Percentiles rank a stretch among this genome's conserved stretches.
Evolutionary conservation across 2,797 vertebrate genomes (phyloP).

Genomic region (Sorex maritimensis): DNA sequence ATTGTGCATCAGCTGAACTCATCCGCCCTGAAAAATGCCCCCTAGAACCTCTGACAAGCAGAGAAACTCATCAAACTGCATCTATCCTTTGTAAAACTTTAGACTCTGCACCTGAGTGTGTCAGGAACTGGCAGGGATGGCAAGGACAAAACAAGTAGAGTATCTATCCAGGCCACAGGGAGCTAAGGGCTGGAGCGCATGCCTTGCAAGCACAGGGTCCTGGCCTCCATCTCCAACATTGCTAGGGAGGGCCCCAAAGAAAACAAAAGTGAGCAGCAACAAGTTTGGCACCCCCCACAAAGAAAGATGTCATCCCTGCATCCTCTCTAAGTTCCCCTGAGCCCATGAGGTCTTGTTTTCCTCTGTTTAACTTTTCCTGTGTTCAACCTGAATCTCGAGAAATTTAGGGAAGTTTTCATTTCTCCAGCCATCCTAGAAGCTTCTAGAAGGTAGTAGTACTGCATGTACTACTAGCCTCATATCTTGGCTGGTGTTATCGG

Average conservation of each 20-base stretch:
- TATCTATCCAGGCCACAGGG: too few relatives aligned
- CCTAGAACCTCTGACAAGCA: not conserved
- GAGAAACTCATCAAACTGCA: not conserved
- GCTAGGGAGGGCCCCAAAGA: too few relatives aligned
- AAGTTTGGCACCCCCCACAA: too few relatives aligned
- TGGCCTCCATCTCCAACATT: too few relatives aligned
- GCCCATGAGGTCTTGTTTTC: not conserved
- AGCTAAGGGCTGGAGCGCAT: not conserved
- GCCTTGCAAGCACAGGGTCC: not conserved
- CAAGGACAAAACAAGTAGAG: not conserved
- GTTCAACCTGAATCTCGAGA: not conserved
- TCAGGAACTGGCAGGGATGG: not conserved
- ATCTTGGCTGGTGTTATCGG: not conserved
- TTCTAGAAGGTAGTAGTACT: not conserved
- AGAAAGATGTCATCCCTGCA: not conserved
- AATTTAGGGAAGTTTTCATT: not conserved
- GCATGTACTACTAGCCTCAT: not conserved
- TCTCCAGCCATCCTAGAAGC: not conserved
- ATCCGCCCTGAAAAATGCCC: not conserved
- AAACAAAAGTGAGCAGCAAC: too few relatives aligned
- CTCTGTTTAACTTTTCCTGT: not conserved
- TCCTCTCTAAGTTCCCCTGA: not conserved
- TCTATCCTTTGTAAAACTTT: not conserved
- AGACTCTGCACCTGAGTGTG: not conserved
- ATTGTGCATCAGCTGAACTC: not conserved